Base-by-base conservation (phyloP, 2,888 invertebrate genomes). In the Apamea sordens region DNA sequence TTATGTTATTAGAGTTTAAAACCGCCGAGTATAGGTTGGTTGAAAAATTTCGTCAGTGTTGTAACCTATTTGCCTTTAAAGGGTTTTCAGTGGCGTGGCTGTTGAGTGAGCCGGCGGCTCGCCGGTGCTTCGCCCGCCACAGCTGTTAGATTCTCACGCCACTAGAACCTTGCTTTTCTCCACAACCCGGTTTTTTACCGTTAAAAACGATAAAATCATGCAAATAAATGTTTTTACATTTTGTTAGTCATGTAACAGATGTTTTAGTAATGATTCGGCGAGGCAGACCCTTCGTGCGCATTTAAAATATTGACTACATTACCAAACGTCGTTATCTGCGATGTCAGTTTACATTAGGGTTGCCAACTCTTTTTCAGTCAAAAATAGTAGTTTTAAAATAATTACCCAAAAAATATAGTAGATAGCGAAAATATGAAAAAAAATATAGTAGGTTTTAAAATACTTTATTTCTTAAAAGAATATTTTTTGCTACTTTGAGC, bases 61-160 rank as follows among this genome's bases (percentile, higher is more conserved):
- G 92, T 95, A 95, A 96, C 95, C 95, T 95, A 95, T 94, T 94
- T 95, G 94, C 90, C 93, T 94, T 91, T 92, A 94, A 92, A 91
- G 92, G 94, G 92, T 86, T 88, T 90, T 90, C 89, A 90, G 91
- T 94, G 93, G 93, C 94, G 93, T 93, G 94, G 93, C 92, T 92
- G 88, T 86, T 56, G 72, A 86, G 81, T 76, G 82, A 86, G 89
- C 91, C 92, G 92, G 92, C 91, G 92, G 91, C 83, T 88, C 80
- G 91, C 93, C 93, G 94, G 93, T 85, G 89, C 81, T 79, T 56
- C 70, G 79, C 72, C 76, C 79, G 84, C 76, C 88, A 88, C 93
- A 93, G 93, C 92, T 93, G 92, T 90, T 91, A 79, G 67, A 64
- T 88, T 91, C 90, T 73, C 87, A 88, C 73, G 79, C 75, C 63